Percentiles rank a stretch among this genome's conserved stretches.
Evolutionary conservation across 2,888 invertebrate genomes (phyloP).

Genomic region (Druceiella hillmani): DNA sequence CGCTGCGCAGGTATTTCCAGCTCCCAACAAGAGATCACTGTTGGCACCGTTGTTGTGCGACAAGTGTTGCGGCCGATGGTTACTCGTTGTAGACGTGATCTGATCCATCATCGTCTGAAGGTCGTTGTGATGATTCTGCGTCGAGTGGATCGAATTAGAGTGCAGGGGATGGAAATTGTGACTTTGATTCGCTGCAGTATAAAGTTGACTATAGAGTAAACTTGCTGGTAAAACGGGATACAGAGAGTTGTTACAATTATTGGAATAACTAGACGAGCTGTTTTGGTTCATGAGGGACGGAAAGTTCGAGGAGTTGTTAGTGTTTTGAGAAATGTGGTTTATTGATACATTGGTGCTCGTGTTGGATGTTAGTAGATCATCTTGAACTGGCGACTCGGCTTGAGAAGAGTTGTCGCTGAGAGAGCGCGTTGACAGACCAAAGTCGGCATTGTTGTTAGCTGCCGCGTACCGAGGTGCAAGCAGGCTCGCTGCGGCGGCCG

Average conservation of each 20-base stretch:
- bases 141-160: conserved; percentile 58
- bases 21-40: conserved; percentile 47
- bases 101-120: conserved; percentile 74
- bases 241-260: conserved; percentile 66
- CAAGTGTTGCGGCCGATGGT: conserved; percentile 42
- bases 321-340: conserved; percentile 50
- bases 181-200: conserved; percentile 71
- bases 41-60: conserved; percentile 33
- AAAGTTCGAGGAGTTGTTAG: conserved; percentile 56
- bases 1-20: conserved; percentile 52
- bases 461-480: conserved; percentile 62
- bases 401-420: conserved; percentile 78
- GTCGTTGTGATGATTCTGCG: conserved; percentile 62
- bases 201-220: conserved; percentile 76
- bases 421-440: conserved; percentile 62
- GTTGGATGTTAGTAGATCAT: conserved; percentile 64
- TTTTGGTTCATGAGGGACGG: conserved; percentile 58
- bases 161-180: conserved; percentile 68
- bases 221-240: conserved; percentile 79
- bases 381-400: conserved; percentile 78
- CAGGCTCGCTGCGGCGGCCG: conserved; percentile 32
- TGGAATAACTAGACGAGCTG: conserved; percentile 49
- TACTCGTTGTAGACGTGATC: conserved; percentile 60
- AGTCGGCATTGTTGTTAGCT: conserved; percentile 55
- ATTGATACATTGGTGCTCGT: conserved; percentile 55